Evolutionary conservation across 2,797 vertebrate genomes (phyloP).

Genomic region (Danionella dracula): DNA sequence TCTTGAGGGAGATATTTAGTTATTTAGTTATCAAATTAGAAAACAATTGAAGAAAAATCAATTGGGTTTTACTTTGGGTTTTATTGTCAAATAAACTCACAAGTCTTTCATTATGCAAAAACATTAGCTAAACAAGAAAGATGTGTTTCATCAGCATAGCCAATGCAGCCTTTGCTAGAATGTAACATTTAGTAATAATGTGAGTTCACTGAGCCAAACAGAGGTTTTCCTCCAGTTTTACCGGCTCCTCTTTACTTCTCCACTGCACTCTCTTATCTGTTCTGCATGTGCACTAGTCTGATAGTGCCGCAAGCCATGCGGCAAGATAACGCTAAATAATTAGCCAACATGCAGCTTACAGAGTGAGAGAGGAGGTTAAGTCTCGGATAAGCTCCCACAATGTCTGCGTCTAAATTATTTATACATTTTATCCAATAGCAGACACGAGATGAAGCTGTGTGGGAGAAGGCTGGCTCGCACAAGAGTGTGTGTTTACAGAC

Average conservation of each 20-base stretch:
- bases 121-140: no score
- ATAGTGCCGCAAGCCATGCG: slow-evolving; percentile 68
- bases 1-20: no score
- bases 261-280: slow-evolving; percentile 69
- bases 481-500: slow-evolving; percentile 38
- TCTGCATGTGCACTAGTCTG: slow-evolving; percentile 66
- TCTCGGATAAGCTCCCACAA: slow-evolving; percentile 48
- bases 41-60: no score
- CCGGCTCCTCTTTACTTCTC: slow-evolving; percentile 4
- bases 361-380: slow-evolving; percentile 46
- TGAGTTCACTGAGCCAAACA: no score
- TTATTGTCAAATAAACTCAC: no score
- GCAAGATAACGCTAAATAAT: slow-evolving; percentile 78
- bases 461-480: slow-evolving; percentile 12
- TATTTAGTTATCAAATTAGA: no score
- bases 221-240: no score
- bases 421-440: slow-evolving; percentile 47
- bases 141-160: no score
- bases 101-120: no score
- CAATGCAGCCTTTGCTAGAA: no score
- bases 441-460: slow-evolving; percentile 29
- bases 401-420: slow-evolving; percentile 49
- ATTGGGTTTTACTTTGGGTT: no score
- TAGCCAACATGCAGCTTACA: slow-evolving; percentile 73
- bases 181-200: no score